Conservation (phyloP, 2,888 invertebrate genomes). For the Fragum whitleyi region DNA sequence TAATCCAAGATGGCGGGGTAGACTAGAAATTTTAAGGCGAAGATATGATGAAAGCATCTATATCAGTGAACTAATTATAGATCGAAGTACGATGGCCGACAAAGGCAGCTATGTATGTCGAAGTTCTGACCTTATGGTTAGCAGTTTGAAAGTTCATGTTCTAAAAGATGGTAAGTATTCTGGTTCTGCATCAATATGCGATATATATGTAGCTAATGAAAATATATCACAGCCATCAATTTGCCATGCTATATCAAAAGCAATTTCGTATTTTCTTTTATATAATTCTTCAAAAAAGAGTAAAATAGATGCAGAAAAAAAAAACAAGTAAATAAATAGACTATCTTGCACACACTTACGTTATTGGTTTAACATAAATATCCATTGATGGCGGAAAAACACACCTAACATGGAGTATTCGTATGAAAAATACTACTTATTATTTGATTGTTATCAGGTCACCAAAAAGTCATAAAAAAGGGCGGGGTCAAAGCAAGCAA, state of each 20-base stretch:
- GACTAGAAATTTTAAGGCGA: slow-evolving; percentile 57
- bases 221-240: no score
- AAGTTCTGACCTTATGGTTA: slow-evolving; percentile 61
- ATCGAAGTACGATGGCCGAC: slow-evolving; percentile 58
- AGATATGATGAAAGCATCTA: slow-evolving; percentile 59
- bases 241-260: no score
- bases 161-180: slow-evolving; percentile 48
- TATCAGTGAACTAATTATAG: slow-evolving; percentile 65
- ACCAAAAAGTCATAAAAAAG: slow-evolving; percentile 1
- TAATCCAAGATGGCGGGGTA: slow-evolving; percentile 55
- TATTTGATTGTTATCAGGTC: slow-evolving; percentile 21
- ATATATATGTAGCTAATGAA: no score
- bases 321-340: no score
- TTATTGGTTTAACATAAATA: no score
- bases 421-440: not conserved
- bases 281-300: no score
- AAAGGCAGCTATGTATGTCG: slow-evolving; percentile 70
- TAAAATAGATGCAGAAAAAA: no score
- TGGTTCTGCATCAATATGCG: not conserved
- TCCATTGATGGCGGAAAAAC: no score
- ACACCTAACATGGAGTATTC: no score
- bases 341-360: no score
- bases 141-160: slow-evolving; percentile 67
- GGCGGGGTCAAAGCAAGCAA: slow-evolving; percentile 30
- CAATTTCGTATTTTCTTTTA: no score